Evolutionary conservation across 2,888 invertebrate genomes (phyloP), one percentile per base, ranked within the genome.

Genomic region (Ypsolopha scabrella): DNA sequence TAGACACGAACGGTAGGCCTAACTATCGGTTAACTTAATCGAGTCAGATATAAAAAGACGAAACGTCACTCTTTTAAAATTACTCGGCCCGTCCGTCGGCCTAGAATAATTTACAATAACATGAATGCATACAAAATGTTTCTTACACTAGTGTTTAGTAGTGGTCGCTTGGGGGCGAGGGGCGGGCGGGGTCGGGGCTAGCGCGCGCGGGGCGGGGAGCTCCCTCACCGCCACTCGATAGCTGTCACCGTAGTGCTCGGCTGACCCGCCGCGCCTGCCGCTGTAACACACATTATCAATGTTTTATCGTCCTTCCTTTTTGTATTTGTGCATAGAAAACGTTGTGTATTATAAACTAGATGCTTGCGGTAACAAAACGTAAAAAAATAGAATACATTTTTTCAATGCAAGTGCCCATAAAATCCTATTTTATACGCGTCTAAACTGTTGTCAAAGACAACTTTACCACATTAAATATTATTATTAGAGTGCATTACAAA

Each of bases 171-270:
- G 14, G 50, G 39, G 52, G 53, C 43, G 58, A 51, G 51, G 35
- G 50, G 43, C 47, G 46, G 48, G 52, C 52, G 56, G 54, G 46
- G 52, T 57, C 53, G 59, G 53, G 53, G 57, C 54, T 41, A 54
- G 50, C 54, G 55, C 55, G 57, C 61, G 61, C 75, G 59, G 60
- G 60, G 57, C 61, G 72, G 75, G 60, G 77, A 74, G 62, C 75
- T 75, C 54, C 82, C 89, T 80, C 89, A 86, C 80, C 90, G 89
- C 85, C 89, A 89, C 79, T 89, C 88, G 74, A 80, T 79, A 72
- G 85, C 87, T 60, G 86, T 82, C 79, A 81, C 85, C 62, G 87
- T 80, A 64, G 90, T 89, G 68, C 88, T 88, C 56, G 91, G 89
- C 70, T 89, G 87, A 51, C 88, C 89, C 62, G 77, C 75, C 56